Base-by-base conservation (phyloP, 2,888 invertebrate genomes). In the Tuberolachnus salignus region DNA sequence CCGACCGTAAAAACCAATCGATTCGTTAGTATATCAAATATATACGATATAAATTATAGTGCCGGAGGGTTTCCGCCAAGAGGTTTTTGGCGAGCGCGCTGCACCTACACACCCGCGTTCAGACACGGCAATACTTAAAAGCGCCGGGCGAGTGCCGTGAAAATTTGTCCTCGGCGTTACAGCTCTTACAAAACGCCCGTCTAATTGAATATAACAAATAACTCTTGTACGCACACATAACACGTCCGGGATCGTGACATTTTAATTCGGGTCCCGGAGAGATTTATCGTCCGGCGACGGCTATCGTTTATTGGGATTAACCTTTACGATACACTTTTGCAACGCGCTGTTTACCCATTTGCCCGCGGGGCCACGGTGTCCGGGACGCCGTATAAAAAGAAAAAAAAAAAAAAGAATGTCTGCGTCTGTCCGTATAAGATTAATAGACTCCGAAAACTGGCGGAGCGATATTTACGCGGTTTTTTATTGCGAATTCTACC, bases 121-220 rank as follows among this genome's bases (percentile, higher is more conserved):
- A 9, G 14, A 53, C 8, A n/a, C 21, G 11, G 1, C 55, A 46
- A n/a, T 69, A n/a, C 53, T 34, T 26, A 49, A 49, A 71, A 59
- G 46, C 10, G 21, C 42, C 72, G 16, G 34, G 42, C 16, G 49
- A 19, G 16, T 26, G 10, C 10, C 3, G 59, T 42, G n/a, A 51
- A 21, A 51, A 51, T 51, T 63, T 11, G 19, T 19, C 61, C 34
- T 16, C 10, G 61, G 34, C 26, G 72, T 14, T 16, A 13, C 16
- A 10, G n/a, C 34, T 6, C 34, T 3, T 51, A n/a, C 63, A 73
- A 73, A 73, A 44, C 16, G 14, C 16, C 6, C 42, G n/a, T 73
- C 51, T 73, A 73, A 73, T 73, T 73, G 73, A 73, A 63, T 73
- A 53, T 23, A 61, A 61, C 72, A 61, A 72, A 72, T 72, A 73